phyloP scores from a whole-genome alignment of 2,113 vertebrate genomes.

The Tenrec ecaudatus region DNA sequence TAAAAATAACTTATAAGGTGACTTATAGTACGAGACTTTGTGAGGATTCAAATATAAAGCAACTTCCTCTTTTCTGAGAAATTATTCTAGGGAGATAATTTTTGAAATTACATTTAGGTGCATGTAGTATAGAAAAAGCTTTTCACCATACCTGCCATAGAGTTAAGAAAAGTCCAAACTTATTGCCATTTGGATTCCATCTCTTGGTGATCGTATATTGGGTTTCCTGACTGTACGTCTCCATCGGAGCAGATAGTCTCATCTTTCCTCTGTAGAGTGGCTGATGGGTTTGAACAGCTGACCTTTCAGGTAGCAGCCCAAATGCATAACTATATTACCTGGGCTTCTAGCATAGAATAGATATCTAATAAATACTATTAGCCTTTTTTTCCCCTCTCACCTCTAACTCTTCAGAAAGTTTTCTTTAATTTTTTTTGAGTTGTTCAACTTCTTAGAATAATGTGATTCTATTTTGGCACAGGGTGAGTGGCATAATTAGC shows the following conservation, averaged over 20 bases:
- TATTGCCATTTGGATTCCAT: not conserved
- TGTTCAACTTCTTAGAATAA: slow-evolving; percentile 33
- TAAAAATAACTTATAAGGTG: slow-evolving; percentile 27
- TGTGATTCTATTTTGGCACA: not conserved
- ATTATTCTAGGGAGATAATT: slow-evolving; percentile 46
- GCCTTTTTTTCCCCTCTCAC: not conserved
- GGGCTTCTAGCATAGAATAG: not conserved
- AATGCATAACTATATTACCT: too few relatives aligned
- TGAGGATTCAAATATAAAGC: slow-evolving; percentile 44
- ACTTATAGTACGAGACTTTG: slow-evolving; percentile 5
- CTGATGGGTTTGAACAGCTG: too few relatives aligned
- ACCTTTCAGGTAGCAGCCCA: too few relatives aligned
- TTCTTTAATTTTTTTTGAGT: not conserved
- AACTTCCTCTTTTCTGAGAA: slow-evolving; percentile 45
- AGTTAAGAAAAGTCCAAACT: not conserved
- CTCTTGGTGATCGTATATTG: too few relatives aligned
- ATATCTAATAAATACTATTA: slow-evolving; percentile 47
- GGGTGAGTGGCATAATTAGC: not conserved
- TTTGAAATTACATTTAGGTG: not conserved
- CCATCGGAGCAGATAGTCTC: too few relatives aligned
- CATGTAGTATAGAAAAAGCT: not conserved
- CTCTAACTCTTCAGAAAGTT: not conserved
- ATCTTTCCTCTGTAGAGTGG: too few relatives aligned
- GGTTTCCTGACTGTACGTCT: too few relatives aligned
- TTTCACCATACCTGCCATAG: not conserved